Evolutionary conservation across 1,140 invertebrate genomes (phyloP).

Genomic region (Pseudomyrmex gracilis): DNA sequence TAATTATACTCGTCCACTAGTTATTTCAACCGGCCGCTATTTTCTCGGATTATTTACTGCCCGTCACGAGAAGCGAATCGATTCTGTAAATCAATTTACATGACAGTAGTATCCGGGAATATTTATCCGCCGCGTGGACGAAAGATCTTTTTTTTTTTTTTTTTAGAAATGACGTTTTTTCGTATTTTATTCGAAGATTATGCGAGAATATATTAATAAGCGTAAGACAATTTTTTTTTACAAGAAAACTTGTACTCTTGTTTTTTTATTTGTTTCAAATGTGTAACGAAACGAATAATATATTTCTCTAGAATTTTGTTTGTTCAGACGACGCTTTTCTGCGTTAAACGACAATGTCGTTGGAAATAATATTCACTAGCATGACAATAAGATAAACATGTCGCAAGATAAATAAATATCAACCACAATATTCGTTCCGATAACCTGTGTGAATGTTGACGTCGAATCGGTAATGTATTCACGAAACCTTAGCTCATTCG

Average conservation of each 20-base stretch:
- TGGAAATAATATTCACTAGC: conserved; percentile 65
- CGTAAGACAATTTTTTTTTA: background rate
- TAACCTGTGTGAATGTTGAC: conserved; percentile 61
- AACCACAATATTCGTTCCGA: conserved; percentile 60
- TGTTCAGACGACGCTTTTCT: conserved; percentile 23
- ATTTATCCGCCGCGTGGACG: background rate
- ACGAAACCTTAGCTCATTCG: conserved; percentile 42
- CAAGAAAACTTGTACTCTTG: too few species aligned
- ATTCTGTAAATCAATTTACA: conserved; percentile 28
- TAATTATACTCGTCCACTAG: conserved; percentile 35
- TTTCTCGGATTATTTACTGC: conserved; percentile 24
- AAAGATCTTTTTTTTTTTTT: background rate
- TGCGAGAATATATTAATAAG: too few species aligned
- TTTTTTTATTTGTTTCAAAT: background rate
- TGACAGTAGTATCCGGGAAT: background rate
- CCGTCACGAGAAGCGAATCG: background rate
- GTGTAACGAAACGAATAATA: background rate
- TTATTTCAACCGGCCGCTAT: background rate
- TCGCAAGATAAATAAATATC: conserved; percentile 51
- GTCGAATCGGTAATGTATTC: conserved; percentile 66
- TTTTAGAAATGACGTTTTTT: background rate
- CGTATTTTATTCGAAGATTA: background rate
- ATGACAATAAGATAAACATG: conserved; percentile 56
- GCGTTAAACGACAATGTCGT: conserved; percentile 50
- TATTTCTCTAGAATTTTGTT: conserved; percentile 13